Conservation (phyloP, 2,797 vertebrate genomes). For the Chelon labrosus region DNA sequence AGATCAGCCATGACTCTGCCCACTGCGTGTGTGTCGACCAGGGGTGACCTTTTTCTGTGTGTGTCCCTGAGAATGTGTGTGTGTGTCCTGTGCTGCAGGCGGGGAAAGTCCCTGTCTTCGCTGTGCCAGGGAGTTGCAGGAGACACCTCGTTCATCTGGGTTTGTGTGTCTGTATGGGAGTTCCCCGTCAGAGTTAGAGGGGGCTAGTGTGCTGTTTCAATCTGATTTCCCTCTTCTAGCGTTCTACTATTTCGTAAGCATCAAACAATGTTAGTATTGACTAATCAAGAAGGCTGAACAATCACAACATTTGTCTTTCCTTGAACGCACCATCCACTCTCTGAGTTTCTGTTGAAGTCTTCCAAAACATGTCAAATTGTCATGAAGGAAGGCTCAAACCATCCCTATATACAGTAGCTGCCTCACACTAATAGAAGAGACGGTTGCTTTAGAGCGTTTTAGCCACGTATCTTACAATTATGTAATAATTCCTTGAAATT, state of each 20-base stretch:
- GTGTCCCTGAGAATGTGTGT: constrained; percentile 30
- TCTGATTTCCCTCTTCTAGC: constrained; percentile 11
- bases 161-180: constrained; percentile 49
- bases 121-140: constrained; percentile 47
- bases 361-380: too few relatives aligned
- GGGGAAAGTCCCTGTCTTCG: constrained; percentile 72
- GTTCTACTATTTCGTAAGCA: neutral
- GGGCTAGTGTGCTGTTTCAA: neutral
- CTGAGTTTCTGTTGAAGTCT: too few relatives aligned
- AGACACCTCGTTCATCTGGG: constrained; percentile 62
- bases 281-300: neutral
- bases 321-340: too few relatives aligned
- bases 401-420: too few relatives aligned
- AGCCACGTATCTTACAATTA: too few relatives aligned
- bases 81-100: constrained; percentile 58
- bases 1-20: constrained; percentile 67
- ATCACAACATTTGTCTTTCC: too few relatives aligned
- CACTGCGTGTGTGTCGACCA: constrained; percentile 55
- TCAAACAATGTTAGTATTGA: constrained; percentile 2
- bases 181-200: constrained; percentile 34
- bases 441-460: too few relatives aligned
- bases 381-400: too few relatives aligned
- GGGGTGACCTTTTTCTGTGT: constrained; percentile 61
- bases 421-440: too few relatives aligned
- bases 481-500: too few relatives aligned